Evolutionary conservation across 2,888 invertebrate species (phyloP).

Genomic region (Tenthredo distinguenda): DNA sequence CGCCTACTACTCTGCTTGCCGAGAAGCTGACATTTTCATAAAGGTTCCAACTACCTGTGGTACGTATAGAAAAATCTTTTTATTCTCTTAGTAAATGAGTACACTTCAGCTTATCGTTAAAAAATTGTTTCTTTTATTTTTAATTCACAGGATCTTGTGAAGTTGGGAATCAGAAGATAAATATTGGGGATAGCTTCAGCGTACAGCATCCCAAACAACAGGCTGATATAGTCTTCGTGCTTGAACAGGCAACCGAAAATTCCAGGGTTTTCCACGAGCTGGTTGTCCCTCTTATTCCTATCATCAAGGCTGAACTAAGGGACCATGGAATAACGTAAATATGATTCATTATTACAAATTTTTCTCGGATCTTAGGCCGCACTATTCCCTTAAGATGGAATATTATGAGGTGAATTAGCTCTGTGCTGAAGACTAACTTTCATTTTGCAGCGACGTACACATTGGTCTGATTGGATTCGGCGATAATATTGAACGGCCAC

Average conservation of each 20-base stretch:
- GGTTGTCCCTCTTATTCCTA: constrained; percentile 82
- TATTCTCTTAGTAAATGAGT: background rate
- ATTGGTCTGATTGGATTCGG: constrained; percentile 82
- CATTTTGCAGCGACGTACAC: constrained; percentile 79
- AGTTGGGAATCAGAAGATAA: constrained; percentile 77
- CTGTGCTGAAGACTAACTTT: background rate
- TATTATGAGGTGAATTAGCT: background rate
- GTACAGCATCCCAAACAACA: constrained; percentile 86
- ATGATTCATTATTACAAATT: constrained; percentile 64
- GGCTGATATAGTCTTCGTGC: constrained; percentile 89
- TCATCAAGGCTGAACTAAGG: constrained; percentile 82
- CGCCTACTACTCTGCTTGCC: constrained; percentile 86
- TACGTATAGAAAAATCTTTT: constrained; percentile 74
- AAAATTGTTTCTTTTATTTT: constrained; percentile 20
- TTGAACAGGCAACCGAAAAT: constrained; percentile 85
- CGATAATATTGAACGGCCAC: constrained; percentile 80
- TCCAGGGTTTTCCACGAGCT: constrained; percentile 84
- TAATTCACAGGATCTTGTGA: constrained; percentile 77
- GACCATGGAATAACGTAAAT: constrained; percentile 83
- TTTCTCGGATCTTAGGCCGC: constrained; percentile 72
- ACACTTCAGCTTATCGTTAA: background rate
- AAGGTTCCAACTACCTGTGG: constrained; percentile 84
- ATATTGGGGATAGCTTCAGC: constrained; percentile 83
- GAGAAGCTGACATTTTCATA: constrained; percentile 81
- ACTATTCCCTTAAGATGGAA: background rate